Evolutionary conservation across 2,797 vertebrate genomes (phyloP).

Genomic region (Miichthys miiuy): DNA sequence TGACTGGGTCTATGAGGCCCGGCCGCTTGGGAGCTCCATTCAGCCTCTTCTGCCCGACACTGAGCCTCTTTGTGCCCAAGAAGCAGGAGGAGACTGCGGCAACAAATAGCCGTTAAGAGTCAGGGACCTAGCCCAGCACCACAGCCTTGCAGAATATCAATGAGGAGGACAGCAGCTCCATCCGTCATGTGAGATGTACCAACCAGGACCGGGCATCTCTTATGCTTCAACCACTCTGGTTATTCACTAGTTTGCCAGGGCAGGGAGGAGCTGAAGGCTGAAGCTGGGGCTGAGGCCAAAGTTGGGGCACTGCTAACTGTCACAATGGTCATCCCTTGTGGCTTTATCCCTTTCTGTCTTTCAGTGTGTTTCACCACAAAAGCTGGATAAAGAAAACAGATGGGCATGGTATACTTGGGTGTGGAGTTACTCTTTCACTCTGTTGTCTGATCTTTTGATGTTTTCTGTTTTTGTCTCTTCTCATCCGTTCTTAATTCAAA

Average conservation of each 20-base stretch:
- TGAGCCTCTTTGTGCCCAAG: slow-evolving; percentile 84
- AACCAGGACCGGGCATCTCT: slow-evolving; percentile 50
- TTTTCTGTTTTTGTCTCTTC: slow-evolving; percentile 51
- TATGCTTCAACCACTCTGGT: slow-evolving; percentile 39
- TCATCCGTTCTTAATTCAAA: slow-evolving; percentile 60
- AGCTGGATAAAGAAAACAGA: slow-evolving; percentile 71
- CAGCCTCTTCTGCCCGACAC: slow-evolving; percentile 82
- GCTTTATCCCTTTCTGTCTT: slow-evolving; percentile 58
- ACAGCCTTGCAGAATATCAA: slow-evolving; percentile 75
- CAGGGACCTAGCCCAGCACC: slow-evolving; percentile 63
- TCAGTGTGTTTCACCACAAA: slow-evolving; percentile 69
- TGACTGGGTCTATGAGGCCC: slow-evolving; percentile 67
- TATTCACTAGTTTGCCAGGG: slow-evolving; percentile 33
- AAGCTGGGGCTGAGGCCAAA: slow-evolving; percentile 48
- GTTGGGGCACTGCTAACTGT: slow-evolving; percentile 48
- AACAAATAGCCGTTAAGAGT: slow-evolving; percentile 86
- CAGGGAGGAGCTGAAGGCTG: slow-evolving; percentile 49
- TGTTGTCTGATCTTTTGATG: slow-evolving; percentile 65
- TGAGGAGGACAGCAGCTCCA: slow-evolving; percentile 68
- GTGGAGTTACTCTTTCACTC: slow-evolving; percentile 76
- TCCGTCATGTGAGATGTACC: slow-evolving; percentile 64
- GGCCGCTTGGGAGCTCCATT: slow-evolving; percentile 83
- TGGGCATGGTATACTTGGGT: slow-evolving; percentile 63
- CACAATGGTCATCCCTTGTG: slow-evolving; percentile 75
- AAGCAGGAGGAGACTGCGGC: slow-evolving; percentile 79